Percentiles rank a stretch among this genome's conserved stretches.
phyloP scores from a whole-genome alignment of 2,888 invertebrate genomes.

The Noctua fimbriata region DNA sequence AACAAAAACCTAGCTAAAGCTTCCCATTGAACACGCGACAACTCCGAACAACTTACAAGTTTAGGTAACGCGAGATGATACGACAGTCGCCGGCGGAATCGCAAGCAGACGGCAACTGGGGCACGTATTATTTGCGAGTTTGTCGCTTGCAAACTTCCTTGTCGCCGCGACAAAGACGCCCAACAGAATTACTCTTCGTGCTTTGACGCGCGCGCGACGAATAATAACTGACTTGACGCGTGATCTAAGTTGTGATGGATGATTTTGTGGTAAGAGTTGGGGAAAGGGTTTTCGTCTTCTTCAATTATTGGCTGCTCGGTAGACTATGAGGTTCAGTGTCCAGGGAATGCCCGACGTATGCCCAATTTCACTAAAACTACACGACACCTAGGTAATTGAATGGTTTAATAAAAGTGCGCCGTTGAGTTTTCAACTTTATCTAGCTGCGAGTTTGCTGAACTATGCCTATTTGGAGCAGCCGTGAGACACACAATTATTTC shows the following conservation, averaged over 20 bases:
- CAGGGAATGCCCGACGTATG: not conserved
- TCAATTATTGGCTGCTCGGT: not conserved
- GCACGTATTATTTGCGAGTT: conserved; percentile 75
- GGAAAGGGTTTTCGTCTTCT: not conserved
- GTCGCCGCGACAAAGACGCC: conserved; percentile 69
- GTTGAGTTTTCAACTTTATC: not conserved
- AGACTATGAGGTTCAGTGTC: not conserved
- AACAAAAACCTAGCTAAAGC: conserved; percentile 57
- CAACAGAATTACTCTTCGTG: conserved; percentile 73
- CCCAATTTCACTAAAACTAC: not conserved
- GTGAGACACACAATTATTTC: no score
- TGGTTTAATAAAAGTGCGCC: not conserved
- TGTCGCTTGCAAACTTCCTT: conserved; percentile 71
- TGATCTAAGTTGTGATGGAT: conserved; percentile 56
- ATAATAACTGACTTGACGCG: conserved; percentile 61
- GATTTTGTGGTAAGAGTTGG: conserved; percentile 28
- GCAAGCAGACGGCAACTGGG: conserved; percentile 66
- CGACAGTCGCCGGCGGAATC: conserved; percentile 67
- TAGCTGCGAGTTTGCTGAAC: no score
- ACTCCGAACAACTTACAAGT: conserved; percentile 68
- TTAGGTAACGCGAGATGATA: conserved; percentile 71
- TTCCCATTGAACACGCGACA: conserved; percentile 56
- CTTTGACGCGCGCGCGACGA: conserved; percentile 64
- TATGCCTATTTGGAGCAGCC: no score
- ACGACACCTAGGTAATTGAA: not conserved